Evolutionary conservation across 2,888 invertebrate genomes (phyloP).

Genomic region (Eurytoma adleriae): DNA sequence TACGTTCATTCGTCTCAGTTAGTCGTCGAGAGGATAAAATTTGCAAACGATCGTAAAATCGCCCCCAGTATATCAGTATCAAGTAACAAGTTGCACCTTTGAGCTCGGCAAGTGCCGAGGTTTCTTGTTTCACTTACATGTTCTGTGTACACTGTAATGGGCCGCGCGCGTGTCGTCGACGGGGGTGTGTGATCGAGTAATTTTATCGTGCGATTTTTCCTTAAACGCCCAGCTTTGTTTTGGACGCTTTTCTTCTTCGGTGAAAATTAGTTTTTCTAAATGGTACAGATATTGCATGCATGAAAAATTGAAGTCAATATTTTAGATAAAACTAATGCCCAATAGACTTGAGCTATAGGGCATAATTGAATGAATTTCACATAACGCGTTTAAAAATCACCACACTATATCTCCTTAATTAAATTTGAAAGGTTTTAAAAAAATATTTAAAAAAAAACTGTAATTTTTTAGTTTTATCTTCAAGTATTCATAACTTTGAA

Average conservation of each 20-base stretch:
- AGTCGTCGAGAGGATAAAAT: conserved; percentile 22
- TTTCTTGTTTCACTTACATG: conserved; percentile 38
- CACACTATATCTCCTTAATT: no score
- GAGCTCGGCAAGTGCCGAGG: conserved; percentile 36
- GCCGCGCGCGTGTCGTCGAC: conserved; percentile 21
- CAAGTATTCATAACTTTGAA: no score
- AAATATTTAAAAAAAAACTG: no score
- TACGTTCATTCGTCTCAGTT: conserved; percentile 10
- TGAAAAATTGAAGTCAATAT: no score
- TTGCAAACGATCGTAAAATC: conserved; percentile 45
- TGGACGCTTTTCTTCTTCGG: no score
- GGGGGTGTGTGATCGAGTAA: conserved; percentile 8
- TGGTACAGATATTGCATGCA: no score
- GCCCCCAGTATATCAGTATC: conserved; percentile 35
- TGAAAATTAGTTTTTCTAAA: background rate
- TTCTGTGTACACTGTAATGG: background rate
- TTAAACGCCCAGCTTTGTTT: background rate
- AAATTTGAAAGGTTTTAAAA: no score
- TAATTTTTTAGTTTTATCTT: no score
- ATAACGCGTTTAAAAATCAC: no score
- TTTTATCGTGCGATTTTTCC: conserved; percentile 15
- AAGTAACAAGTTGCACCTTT: conserved; percentile 47
- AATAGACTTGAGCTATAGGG: no score
- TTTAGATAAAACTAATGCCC: no score
- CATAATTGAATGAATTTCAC: no score